Conservation (phyloP, 1,140 invertebrate species). For the Planococcus citri region DNA sequence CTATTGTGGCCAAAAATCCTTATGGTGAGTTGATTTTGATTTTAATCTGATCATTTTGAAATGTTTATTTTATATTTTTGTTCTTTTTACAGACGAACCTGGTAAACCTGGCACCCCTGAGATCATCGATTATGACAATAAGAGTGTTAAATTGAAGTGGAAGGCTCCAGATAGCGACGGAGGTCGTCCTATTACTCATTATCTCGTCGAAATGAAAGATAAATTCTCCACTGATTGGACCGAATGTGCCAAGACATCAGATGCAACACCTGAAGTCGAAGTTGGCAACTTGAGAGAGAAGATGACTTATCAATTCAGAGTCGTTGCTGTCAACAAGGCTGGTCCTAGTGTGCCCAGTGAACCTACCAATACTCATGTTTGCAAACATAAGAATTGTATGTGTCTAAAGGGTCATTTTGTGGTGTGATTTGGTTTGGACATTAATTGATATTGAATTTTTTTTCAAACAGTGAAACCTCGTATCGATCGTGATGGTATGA, state of each 20-base stretch:
- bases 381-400: constrained; percentile 87
- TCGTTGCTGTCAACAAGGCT: constrained; percentile 83
- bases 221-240: constrained; percentile 82
- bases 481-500: constrained; percentile 82
- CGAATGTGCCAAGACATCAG: constrained; percentile 68
- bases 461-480: constrained; percentile 66
- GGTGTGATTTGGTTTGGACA: constrained; percentile 23
- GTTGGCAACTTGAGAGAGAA: constrained; percentile 85
- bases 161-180: constrained; percentile 76
- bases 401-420: constrained; percentile 28
- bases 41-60: constrained; percentile 11
- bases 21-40: constrained; percentile 52
- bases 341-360: constrained; percentile 76
- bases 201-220: constrained; percentile 91
- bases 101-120: constrained; percentile 78
- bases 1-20: constrained; percentile 88
- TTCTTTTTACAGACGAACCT: constrained; percentile 55
- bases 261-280: constrained; percentile 60
- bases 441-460: constrained; percentile 18
- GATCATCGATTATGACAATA: constrained; percentile 88
- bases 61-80: neutral
- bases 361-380: constrained; percentile 79
- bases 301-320: constrained; percentile 84
- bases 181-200: constrained; percentile 87
- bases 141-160: constrained; percentile 82